These are phyloP conservation scores for Pseudocheirus occidentalis DNA, from an alignment of 2,797 vertebrate species.

Conservation along the genomic window DNA sequence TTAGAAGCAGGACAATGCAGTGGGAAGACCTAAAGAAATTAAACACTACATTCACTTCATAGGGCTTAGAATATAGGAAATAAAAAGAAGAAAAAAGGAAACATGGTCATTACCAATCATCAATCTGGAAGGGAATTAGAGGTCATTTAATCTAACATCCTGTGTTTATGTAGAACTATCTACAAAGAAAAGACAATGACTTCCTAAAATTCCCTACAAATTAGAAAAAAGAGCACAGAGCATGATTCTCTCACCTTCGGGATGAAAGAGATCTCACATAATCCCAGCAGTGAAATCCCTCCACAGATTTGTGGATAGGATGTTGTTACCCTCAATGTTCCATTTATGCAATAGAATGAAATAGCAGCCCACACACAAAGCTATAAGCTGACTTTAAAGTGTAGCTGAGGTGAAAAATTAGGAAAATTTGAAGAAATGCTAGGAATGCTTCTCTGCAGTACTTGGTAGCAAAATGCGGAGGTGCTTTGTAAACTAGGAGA, in stretches of 20 bases:
- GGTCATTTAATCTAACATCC: background rate
- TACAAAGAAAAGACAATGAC: background rate
- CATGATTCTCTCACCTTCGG: background rate
- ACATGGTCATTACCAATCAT: background rate
- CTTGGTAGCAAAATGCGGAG: background rate
- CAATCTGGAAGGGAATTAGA: constrained; percentile 12
- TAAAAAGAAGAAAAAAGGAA: background rate
- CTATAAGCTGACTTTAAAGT: background rate
- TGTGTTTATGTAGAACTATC: background rate
- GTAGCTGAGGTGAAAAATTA: background rate
- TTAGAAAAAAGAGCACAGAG: background rate
- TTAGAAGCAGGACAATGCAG: constrained; percentile 83
- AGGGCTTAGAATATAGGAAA: background rate
- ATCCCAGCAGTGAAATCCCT: background rate
- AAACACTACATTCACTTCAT: constrained; percentile 72
- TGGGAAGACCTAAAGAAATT: constrained; percentile 75
- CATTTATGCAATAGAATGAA: background rate
- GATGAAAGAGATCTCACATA: background rate
- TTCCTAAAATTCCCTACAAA: background rate
- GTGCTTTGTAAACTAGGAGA: constrained; percentile 9
- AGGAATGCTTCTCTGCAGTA: background rate
- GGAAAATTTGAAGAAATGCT: background rate
- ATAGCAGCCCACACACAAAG: background rate
- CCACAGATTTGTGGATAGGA: background rate
- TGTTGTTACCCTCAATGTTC: background rate